Evolutionary conservation across 2,888 invertebrate genomes (phyloP), one percentile per base, ranked within the genome.

Genomic region (Operophtera brumata): DNA sequence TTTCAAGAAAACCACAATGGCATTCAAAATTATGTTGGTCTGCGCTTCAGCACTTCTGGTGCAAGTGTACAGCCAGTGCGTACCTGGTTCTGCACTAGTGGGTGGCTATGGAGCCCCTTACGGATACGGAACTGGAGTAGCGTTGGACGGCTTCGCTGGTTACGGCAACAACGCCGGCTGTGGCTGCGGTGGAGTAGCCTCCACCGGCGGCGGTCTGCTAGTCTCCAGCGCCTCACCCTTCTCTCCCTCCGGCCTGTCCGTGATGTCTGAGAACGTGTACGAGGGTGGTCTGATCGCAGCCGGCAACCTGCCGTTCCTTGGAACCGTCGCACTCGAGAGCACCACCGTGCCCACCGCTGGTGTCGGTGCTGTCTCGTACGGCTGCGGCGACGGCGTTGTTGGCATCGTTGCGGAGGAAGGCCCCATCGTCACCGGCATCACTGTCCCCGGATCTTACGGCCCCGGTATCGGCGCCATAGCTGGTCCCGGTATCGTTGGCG

Each of bases 261-360:
- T 77, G 26, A 41, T 69, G 8, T 74, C 77, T 12, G 76, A 76
- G 37, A 78, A 78, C 50, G 60, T 63, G 0, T 70, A 73, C 36
- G 76, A 74, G 52, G 78, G 78, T 6, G 49, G 66, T 7, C 51
- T 78, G 1, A 45, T 54, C 1, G 71, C 75, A 0, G 57, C 57
- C 39, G 82, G 82, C 39, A 69, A 73, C 36, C 57, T 82, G 26
- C 82, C 78, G 1, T 78, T 80, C 65, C 52, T 78, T 2, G 75
- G 77, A 3, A 65, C 74, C 7, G 74, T 75, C 0, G 71, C 55
- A 7, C 34, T 80, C 8, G 76, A 79, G 30, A 79, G 78, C 2
- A 54, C 59, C 2, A 54, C 59, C 2, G 51, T 80, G 1, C 74
- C 78, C 2, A 73, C 77, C 0, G 62, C 66, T 37, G 81, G 82